These are phyloP conservation scores for Erebia ligea DNA, from an alignment of 2,888 invertebrate genomes.

Conservation along the genomic window DNA sequence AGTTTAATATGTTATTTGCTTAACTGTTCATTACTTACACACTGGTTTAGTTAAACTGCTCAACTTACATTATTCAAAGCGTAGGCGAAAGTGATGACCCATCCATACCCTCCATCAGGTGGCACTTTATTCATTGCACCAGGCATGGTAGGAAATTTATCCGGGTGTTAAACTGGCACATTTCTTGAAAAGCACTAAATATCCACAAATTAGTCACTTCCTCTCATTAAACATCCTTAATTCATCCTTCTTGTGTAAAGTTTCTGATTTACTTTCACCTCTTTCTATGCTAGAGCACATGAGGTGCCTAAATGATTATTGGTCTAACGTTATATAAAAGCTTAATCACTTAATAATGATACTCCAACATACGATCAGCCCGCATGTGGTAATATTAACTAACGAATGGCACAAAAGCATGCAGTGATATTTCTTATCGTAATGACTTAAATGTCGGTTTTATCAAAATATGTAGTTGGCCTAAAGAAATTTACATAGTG, in stretches of 20 bases:
- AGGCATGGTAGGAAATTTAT: constrained; percentile 52
- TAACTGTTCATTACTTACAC: not conserved
- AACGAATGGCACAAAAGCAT: constrained; percentile 43
- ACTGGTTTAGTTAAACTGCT: constrained; percentile 10
- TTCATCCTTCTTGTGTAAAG: constrained; percentile 28
- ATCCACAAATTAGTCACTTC: constrained; percentile 20
- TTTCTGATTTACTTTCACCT: not conserved
- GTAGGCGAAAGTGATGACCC: constrained; percentile 84
- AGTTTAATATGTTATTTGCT: not conserved
- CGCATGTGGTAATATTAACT: constrained; percentile 43
- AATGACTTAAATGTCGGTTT: constrained; percentile 61
- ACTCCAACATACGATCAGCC: constrained; percentile 19
- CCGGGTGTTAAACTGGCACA: constrained; percentile 43
- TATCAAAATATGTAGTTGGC: constrained; percentile 55
- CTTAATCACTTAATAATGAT: constrained; percentile 21
- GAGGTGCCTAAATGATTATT: constrained; percentile 11
- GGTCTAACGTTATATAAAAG: constrained; percentile 26
- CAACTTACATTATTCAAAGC: constrained; percentile 85
- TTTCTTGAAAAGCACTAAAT: constrained; percentile 42
- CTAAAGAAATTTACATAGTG: constrained; percentile 49
- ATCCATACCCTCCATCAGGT: constrained; percentile 87
- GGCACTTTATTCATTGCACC: constrained; percentile 70
- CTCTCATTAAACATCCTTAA: constrained; percentile 12
- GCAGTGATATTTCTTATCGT: constrained; percentile 60
- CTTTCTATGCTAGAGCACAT: not conserved